These are phyloP conservation scores for Aphaenogaster ashmeadi DNA, from an alignment of 1,140 invertebrate species.

Conservation along the genomic window DNA sequence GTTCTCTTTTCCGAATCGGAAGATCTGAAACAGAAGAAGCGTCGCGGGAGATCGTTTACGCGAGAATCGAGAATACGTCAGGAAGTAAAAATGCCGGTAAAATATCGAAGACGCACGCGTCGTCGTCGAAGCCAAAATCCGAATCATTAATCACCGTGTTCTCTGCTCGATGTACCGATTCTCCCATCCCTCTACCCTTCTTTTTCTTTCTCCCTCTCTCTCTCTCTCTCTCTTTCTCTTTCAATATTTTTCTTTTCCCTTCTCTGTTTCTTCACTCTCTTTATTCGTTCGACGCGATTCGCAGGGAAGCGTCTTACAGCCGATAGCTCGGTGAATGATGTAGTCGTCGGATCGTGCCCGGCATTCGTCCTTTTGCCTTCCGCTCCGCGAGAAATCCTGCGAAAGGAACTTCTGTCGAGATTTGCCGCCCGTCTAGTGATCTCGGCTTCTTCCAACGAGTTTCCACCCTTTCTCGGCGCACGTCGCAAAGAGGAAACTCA, in stretches of 20 bases:
- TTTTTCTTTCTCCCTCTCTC: not conserved
- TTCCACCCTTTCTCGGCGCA: conserved; percentile 32
- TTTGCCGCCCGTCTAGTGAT: conserved; percentile 60
- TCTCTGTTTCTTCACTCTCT: conserved; percentile 34
- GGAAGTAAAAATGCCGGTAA: conserved; percentile 41
- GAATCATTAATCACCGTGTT: conserved; percentile 61
- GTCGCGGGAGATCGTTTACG: conserved; percentile 36
- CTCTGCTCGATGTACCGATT: conserved; percentile 49
- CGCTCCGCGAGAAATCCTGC: conserved; percentile 52
- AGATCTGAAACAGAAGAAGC: conserved; percentile 42
- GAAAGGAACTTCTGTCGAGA: conserved; percentile 63
- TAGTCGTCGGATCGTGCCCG: conserved; percentile 66
- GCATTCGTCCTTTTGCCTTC: conserved; percentile 60
- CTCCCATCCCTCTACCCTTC: not conserved
- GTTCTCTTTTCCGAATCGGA: conserved; percentile 23
- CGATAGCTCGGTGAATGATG: conserved; percentile 69
- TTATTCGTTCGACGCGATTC: conserved; percentile 24
- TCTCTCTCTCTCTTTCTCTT: not conserved
- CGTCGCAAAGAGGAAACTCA: conserved; percentile 57
- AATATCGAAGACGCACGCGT: conserved; percentile 56
- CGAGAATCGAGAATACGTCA: conserved; percentile 54
- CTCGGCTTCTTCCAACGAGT: conserved; percentile 48
- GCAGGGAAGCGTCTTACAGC: conserved; percentile 50
- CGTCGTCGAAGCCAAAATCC: conserved; percentile 57
- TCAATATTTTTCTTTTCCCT: conserved; percentile 28